Evolutionary conservation across 1,140 invertebrate genomes (phyloP), one percentile per base, ranked within the genome.

Genomic region (Vollenhovia emeryi): DNA sequence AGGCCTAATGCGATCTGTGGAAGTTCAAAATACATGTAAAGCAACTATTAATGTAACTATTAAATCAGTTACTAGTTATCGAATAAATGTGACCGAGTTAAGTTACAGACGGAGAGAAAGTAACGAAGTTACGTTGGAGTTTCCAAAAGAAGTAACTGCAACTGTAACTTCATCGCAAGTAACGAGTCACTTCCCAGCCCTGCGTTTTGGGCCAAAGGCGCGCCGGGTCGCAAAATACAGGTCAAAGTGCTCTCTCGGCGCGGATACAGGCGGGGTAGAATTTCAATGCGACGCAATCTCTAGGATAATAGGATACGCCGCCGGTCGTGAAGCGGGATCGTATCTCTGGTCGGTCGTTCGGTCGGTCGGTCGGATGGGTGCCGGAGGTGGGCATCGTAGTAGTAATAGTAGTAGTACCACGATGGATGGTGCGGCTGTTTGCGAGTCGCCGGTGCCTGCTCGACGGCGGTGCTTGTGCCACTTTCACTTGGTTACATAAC

Each of bases 401-500:
- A 73, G 50, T 75, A 75, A 40, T 43, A 60, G 55, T 73, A 74
- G 43, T 62, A 84, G 83, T 48, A 82, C 57, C 27, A 80, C 59
- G 62, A 78, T 83, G 74, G 84, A 86, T 79, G 88, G 87, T 87
- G 75, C 33, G 88, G 86, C 85, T 87, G 88, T 84, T 90, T 69
- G 83, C 83, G 89, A 74, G 69, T 80, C 90, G 84, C 78, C 90
- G 86, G 62, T 66, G 62, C 62, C 62, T 66, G 62, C 50, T 82
- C 78, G 48, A 52, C 62, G 60, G 59, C 91, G 90, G 88, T 92
- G 89, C 90, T 92, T 94, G 94, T 94, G 94, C 94, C 93, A 95
- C 94, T 95, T 95, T 95, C 94, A 95, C 94, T 95, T 94, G 93
- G 92, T 94, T 95, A 94, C 94, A 94, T 94, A 94, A 95, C 90